Evolutionary conservation across 1,140 invertebrate species (phyloP).

Genomic region (Drosophila bocqueti): DNA sequence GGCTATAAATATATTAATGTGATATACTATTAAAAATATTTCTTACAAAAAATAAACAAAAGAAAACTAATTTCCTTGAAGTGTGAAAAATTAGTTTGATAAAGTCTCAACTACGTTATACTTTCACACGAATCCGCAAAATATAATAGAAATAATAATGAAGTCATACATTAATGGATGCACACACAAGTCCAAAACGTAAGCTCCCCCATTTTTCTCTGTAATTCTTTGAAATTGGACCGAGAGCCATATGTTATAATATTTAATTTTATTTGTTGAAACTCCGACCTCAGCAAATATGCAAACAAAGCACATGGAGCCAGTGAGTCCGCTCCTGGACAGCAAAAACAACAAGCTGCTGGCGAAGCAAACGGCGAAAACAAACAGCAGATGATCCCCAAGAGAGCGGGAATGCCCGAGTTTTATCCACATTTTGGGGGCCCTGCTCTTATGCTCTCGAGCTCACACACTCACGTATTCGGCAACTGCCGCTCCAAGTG

Average conservation of each 20-base stretch:
- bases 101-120: background rate
- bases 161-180: background rate
- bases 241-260: slow-evolving; percentile 43
- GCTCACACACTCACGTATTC: slow-evolving; percentile 17
- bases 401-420: slow-evolving; percentile 18
- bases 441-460: background rate
- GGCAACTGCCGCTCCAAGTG: slow-evolving; percentile 34
- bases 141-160: background rate
- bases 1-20: no score
- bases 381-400: slow-evolving; percentile 57
- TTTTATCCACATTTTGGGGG: slow-evolving; percentile 8
- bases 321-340: slow-evolving; percentile 42
- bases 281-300: background rate
- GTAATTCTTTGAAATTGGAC: background rate
- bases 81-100: background rate
- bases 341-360: slow-evolving; percentile 11
- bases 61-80: no score
- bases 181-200: background rate
- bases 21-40: background rate
- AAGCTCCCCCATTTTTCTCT: no score
- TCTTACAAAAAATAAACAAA: no score
- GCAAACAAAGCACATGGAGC: background rate
- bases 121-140: background rate
- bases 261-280: slow-evolving; percentile 18
- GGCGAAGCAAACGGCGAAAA: slow-evolving; percentile 41